Conservation (phyloP, 2,113 vertebrate species). For the Asarcornis scutulata region DNA sequence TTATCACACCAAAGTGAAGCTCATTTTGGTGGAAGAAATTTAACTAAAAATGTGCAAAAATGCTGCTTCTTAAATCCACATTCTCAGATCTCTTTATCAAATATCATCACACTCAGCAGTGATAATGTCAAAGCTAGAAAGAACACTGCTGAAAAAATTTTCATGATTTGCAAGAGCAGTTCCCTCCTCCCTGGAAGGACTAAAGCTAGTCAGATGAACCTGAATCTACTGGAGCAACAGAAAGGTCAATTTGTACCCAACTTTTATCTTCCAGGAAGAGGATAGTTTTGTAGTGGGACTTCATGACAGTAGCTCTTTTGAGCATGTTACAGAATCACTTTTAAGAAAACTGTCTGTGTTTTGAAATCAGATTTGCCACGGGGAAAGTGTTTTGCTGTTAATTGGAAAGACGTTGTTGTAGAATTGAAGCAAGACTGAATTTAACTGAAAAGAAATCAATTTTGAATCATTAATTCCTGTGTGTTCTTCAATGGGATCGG, state of each 20-base stretch:
- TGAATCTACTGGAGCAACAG: slow-evolving; percentile 27
- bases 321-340: background rate
- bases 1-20: slow-evolving; percentile 5
- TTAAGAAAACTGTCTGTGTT: slow-evolving; percentile 10
- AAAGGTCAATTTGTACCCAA: slow-evolving; percentile 2
- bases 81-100: background rate
- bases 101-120: background rate
- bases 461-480: background rate
- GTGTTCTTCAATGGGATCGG: background rate
- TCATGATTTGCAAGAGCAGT: slow-evolving; percentile 20
- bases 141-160: slow-evolving; percentile 4
- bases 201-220: slow-evolving; percentile 22
- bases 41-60: background rate
- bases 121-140: slow-evolving; percentile 30
- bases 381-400: background rate
- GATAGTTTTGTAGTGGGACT: background rate
- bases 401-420: background rate
- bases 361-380: slow-evolving; percentile 28
- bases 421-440: background rate
- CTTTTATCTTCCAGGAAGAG: slow-evolving; percentile 16
- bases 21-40: background rate
- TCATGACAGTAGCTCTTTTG: background rate
- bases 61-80: background rate
- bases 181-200: slow-evolving; percentile 21
- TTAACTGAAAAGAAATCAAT: background rate